Percentiles rank a stretch among this genome's conserved stretches.
These are phyloP conservation scores for Heterocephalus glaber DNA, from an alignment of 2,113 vertebrate genomes.

Conservation along the genomic window DNA sequence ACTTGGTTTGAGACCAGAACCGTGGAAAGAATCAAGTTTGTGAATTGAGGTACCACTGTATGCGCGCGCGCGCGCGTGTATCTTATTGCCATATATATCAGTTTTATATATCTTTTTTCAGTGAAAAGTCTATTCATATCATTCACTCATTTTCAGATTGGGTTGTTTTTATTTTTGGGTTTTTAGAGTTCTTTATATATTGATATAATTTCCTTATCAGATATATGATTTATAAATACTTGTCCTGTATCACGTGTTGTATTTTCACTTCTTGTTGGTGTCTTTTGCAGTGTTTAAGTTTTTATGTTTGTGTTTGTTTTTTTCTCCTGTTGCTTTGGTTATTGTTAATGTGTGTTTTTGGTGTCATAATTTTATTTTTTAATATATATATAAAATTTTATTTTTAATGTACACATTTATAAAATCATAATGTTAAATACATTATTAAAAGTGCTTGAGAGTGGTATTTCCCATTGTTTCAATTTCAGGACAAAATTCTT, in stretches of 20 bases:
- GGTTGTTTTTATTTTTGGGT: not conserved
- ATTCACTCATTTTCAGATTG: slow-evolving; percentile 14
- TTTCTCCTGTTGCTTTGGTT: slow-evolving; percentile 8
- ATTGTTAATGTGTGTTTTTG: slow-evolving; percentile 23
- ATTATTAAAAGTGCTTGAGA: not conserved
- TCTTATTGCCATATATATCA: not conserved
- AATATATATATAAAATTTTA: not conserved
- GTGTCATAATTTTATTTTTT: not conserved
- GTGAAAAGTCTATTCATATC: slow-evolving; percentile 2
- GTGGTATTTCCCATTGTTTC: not conserved
- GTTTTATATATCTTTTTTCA: not conserved
- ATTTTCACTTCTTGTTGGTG: slow-evolving; percentile 5
- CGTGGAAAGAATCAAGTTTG: not conserved
- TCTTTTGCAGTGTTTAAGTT: not conserved
- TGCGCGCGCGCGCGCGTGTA: not conserved
- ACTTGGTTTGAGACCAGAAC: too few relatives aligned
- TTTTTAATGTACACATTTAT: not conserved
- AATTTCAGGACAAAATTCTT: not conserved
- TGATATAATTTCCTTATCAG: not conserved
- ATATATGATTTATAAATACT: slow-evolving; percentile 33
- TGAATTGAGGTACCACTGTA: not conserved
- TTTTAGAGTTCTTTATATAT: not conserved
- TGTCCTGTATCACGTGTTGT: not conserved
- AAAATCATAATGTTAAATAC: not conserved
- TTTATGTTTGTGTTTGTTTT: not conserved